A percentile compares a stretch with the other conserved stretches of the same genome.
phyloP scores from a whole-genome alignment of 2,113 vertebrate species.

The Numenius arquata region DNA sequence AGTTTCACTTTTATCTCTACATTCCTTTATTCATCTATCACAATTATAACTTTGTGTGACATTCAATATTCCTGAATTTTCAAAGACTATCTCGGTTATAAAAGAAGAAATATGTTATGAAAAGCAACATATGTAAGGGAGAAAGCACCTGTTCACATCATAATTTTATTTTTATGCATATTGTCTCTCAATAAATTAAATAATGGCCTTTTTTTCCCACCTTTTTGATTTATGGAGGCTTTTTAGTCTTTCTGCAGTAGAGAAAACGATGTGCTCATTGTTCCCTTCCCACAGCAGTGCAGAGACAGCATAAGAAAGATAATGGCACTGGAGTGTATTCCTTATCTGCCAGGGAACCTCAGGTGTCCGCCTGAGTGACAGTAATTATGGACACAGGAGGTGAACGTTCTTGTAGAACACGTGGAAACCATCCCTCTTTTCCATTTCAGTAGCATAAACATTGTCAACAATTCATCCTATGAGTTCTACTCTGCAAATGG shows the following conservation, averaged over 20 bases:
- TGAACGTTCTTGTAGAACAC: not conserved
- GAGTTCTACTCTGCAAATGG: not conserved
- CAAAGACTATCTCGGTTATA: not conserved
- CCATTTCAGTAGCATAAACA: not conserved
- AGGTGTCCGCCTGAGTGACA: not conserved
- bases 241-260: not conserved
- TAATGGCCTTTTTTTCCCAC: rapidly evolving
- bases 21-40: not conserved
- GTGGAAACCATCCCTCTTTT: not conserved
- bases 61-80: not conserved
- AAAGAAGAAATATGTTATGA: not conserved
- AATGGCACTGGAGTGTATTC: not conserved
- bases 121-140: not conserved
- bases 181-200: not conserved
- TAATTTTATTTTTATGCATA: not conserved
- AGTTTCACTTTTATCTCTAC: not conserved
- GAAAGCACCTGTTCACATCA: not conserved
- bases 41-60: not conserved
- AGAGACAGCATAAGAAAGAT: not conserved
- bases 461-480: not conserved
- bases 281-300: not conserved
- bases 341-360: not conserved
- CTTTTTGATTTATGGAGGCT: not conserved
- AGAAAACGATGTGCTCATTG: not conserved
- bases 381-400: not conserved